These are phyloP conservation scores for Idris sp. DNA, from an alignment of 1,140 invertebrate genomes.

Conservation along the genomic window DNA sequence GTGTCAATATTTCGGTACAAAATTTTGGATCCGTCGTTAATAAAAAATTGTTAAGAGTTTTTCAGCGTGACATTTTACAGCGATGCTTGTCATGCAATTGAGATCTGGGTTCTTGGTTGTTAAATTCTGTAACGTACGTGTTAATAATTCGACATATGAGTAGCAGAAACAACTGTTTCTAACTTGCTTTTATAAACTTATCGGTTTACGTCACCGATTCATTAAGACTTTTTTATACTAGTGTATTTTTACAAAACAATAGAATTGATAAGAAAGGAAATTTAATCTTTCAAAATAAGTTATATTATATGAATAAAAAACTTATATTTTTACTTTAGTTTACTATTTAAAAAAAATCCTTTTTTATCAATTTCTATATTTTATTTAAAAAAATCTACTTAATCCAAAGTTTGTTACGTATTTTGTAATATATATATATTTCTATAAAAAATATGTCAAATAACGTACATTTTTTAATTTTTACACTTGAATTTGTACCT, in stretches of 20 bases:
- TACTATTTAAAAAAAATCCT: no score
- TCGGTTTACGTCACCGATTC: constrained; percentile 22
- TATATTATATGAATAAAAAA: no score
- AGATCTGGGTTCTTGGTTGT: neutral
- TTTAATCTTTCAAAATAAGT: no score
- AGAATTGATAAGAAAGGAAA: constrained; percentile 5
- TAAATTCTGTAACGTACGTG: constrained; percentile 2
- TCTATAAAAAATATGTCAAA: no score
- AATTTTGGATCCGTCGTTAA: constrained; percentile 31
- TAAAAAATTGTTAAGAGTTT: constrained; percentile 36
- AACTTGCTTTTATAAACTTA: constrained; percentile 17
- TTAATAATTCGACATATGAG: constrained; percentile 13
- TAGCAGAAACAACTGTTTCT: constrained; percentile 18
- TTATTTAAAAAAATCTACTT: neutral
- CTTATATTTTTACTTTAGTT: no score
- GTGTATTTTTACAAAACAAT: constrained; percentile 11
- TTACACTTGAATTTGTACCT: constrained; percentile 43
- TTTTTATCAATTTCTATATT: no score
- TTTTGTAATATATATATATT: constrained; percentile 31
- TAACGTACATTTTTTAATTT: no score
- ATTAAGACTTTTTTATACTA: constrained; percentile 22
- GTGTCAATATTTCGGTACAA: constrained; percentile 32
- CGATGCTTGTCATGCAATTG: neutral
- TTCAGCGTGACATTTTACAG: constrained; percentile 20
- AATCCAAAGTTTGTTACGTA: constrained; percentile 16